These are phyloP conservation scores for Ceraclea dissimilis DNA, from an alignment of 2,888 invertebrate genomes.

Conservation along the genomic window DNA sequence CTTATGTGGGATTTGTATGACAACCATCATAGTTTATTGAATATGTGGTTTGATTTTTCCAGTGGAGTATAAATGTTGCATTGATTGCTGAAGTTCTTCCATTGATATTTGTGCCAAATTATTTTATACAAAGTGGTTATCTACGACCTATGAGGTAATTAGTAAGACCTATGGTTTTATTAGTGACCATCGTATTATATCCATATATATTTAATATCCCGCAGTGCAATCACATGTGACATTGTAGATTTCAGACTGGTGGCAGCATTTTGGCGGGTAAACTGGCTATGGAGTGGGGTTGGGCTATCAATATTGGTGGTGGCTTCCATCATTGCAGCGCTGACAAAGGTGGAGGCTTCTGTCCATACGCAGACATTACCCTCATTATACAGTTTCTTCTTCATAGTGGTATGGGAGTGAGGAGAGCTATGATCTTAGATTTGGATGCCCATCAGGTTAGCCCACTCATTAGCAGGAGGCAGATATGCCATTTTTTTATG, in stretches of 20 bases:
- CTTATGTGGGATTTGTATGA: too few species aligned
- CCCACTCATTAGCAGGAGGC: too few species aligned
- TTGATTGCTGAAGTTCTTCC: constrained; percentile 71
- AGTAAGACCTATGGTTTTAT: too few species aligned
- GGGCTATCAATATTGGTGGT: constrained; percentile 87
- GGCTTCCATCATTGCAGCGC: constrained; percentile 87
- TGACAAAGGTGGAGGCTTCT: constrained; percentile 75
- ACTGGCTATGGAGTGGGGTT: constrained; percentile 72
- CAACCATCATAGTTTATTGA: too few species aligned
- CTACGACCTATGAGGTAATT: constrained; percentile 67
- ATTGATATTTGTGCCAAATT: constrained; percentile 68
- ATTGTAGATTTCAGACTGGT: constrained; percentile 62
- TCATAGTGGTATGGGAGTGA: constrained; percentile 45
- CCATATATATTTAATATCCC: too few species aligned
- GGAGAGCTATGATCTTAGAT: constrained; percentile 79
- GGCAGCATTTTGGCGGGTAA: constrained; percentile 78
- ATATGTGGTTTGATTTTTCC: constrained; percentile 16
- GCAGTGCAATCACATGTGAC: too few species aligned
- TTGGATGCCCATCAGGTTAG: constrained; percentile 83
- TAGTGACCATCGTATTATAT: too few species aligned
- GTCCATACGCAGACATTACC: constrained; percentile 85
- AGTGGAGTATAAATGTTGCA: constrained; percentile 78
- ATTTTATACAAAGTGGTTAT: constrained; percentile 65
- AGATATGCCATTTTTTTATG: too few species aligned
- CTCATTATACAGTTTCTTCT: constrained; percentile 65